phyloP scores from a whole-genome alignment of 2,797 vertebrate genomes.

The Falco biarmicus region DNA sequence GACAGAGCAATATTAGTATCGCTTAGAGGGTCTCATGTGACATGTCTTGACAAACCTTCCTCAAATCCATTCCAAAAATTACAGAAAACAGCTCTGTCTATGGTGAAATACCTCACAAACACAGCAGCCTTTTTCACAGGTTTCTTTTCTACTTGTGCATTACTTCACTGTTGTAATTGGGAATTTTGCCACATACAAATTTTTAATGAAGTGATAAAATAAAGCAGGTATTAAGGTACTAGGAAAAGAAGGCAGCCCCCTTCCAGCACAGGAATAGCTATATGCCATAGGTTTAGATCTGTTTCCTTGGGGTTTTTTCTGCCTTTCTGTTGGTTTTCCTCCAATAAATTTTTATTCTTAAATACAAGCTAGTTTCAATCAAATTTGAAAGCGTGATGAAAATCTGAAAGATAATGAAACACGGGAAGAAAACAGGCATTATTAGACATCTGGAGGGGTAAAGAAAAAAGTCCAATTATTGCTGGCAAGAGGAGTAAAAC shows the following conservation, averaged over 20 bases:
- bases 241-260: not conserved
- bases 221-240: not conserved
- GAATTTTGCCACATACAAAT: not conserved
- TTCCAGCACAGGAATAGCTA: not conserved
- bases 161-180: not conserved
- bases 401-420: not conserved
- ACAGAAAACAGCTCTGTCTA: not conserved
- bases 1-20: not conserved
- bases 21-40: conserved; percentile 23
- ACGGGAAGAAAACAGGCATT: not conserved
- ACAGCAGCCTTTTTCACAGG: not conserved
- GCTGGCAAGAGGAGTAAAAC: not conserved
- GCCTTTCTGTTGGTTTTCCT: not conserved
- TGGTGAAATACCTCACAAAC: not conserved
- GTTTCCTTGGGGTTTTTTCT: not conserved
- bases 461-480: not conserved
- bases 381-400: not conserved
- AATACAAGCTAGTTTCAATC: not conserved
- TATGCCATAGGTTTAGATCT: not conserved
- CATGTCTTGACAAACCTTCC: conserved; percentile 21
- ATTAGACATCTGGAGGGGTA: not conserved
- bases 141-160: not conserved
- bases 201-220: not conserved
- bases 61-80: conserved; percentile 3
- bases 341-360: not conserved